Conservation (phyloP, 2,888 invertebrate species). For the Periphyllus acericola region DNA sequence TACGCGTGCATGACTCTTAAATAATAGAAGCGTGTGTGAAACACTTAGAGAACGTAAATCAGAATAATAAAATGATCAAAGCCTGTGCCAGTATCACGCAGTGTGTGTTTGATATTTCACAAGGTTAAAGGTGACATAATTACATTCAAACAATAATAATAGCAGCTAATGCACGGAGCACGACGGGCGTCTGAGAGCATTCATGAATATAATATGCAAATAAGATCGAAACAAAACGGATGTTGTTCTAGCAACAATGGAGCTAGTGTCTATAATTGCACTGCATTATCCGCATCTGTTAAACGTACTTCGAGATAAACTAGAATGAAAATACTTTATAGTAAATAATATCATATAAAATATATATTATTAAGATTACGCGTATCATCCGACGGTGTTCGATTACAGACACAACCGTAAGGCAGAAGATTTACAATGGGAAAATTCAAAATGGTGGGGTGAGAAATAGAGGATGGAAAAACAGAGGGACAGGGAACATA, state of each 20-base stretch:
- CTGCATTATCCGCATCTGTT: background rate
- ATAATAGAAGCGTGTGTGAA: background rate
- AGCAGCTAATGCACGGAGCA: background rate
- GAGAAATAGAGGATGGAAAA: too few species aligned
- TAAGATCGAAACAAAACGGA: slow-evolving; percentile 12
- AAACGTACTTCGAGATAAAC: too few species aligned
- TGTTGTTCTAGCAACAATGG: background rate
- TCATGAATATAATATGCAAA: slow-evolving; percentile 21
- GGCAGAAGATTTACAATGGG: too few species aligned
- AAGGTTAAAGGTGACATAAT: background rate
- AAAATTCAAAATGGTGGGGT: too few species aligned
- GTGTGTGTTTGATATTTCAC: background rate
- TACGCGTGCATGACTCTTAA: background rate
- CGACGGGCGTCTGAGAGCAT: too few species aligned
- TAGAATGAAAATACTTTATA: too few species aligned
- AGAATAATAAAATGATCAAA: background rate
- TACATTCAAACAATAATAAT: slow-evolving; percentile 18
- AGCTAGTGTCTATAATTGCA: background rate
- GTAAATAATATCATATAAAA: too few species aligned
- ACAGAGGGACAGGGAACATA: too few species aligned
- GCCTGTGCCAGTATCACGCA: background rate
- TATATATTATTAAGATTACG: too few species aligned
- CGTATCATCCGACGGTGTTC: too few species aligned
- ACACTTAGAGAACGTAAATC: background rate
- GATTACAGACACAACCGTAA: background rate